phyloP scores from a whole-genome alignment of 35 echinoderm and acorn worm genomes.

The Apostichopus japonicus region DNA sequence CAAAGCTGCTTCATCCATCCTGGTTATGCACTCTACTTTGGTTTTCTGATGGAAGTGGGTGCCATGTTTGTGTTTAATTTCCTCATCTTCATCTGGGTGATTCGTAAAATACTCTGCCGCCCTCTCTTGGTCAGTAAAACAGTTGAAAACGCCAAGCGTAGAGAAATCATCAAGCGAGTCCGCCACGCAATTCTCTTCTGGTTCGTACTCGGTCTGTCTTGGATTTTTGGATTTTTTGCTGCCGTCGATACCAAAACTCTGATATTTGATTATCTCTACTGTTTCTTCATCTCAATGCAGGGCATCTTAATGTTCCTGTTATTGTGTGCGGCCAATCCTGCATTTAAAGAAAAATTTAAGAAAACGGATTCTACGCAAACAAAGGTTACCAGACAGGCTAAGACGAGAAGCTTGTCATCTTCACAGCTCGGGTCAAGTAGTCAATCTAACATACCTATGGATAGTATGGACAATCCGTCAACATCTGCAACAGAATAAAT shows the following conservation, averaged over 20 bases:
- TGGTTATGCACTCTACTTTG: slow-evolving; percentile 19
- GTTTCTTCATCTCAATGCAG: slow-evolving; percentile 22
- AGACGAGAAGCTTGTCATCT: not conserved
- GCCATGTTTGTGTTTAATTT: slow-evolving; percentile 19
- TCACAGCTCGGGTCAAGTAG: not conserved
- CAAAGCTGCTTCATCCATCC: slow-evolving; percentile 37
- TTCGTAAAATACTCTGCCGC: slow-evolving; percentile 34
- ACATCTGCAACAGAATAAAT: too few relatives aligned
- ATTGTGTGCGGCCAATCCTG: slow-evolving; percentile 15
- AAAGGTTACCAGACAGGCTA: not conserved
- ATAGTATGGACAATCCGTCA: too few relatives aligned
- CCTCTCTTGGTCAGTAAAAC: slow-evolving; percentile 26
- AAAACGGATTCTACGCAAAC: too few relatives aligned
- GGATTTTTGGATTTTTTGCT: slow-evolving; percentile 22
- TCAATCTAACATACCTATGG: too few relatives aligned
- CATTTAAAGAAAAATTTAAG: not conserved
- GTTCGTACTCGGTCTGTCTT: slow-evolving; percentile 32
- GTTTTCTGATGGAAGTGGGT: slow-evolving; percentile 10
- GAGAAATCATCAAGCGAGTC: slow-evolving; percentile 27
- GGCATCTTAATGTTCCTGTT: not conserved
- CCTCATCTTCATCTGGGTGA: slow-evolving; percentile 26
- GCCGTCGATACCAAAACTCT: slow-evolving; percentile 26
- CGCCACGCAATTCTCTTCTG: slow-evolving; percentile 37
- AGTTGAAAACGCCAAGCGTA: not conserved
- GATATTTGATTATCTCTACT: slow-evolving; percentile 47